Conservation (phyloP, 2,113 vertebrate species). For the Daboia siamensis region DNA sequence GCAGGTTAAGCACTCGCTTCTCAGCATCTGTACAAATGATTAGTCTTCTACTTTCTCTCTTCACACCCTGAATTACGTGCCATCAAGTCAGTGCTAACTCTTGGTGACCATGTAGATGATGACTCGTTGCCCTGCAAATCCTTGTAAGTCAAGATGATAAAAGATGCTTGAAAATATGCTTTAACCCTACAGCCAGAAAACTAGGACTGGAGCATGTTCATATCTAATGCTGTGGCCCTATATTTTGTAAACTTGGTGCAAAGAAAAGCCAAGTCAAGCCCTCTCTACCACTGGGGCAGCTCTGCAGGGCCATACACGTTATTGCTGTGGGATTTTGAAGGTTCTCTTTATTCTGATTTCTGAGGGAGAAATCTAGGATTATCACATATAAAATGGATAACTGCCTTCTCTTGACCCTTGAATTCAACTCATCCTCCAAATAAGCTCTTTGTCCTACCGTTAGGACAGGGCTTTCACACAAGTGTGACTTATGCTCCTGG, state of each 20-base stretch:
- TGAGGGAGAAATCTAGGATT: not conserved
- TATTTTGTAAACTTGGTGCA: not conserved
- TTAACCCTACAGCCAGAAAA: not conserved
- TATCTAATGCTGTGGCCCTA: not conserved
- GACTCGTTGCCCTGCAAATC: not conserved
- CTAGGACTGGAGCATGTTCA: not conserved
- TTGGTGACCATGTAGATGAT: not conserved
- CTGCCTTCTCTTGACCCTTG: not conserved
- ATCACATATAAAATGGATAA: not conserved
- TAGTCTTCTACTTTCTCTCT: not conserved
- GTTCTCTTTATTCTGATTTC: not conserved
- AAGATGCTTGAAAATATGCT: not conserved
- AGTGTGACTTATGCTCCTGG: not conserved
- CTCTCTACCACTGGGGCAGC: not conserved
- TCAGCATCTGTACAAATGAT: not conserved
- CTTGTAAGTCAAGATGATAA: not conserved
- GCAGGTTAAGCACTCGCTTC: not conserved
- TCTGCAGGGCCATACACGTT: not conserved
- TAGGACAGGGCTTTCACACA: not conserved
- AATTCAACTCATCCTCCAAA: not conserved
- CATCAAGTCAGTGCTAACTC: not conserved
- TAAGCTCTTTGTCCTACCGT: not conserved
- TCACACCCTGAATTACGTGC: not conserved
- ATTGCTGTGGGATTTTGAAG: not conserved
- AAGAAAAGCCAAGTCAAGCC: not conserved